Evolutionary conservation across 2,797 vertebrate genomes (phyloP), one percentile per base, ranked within the genome.

Genomic region (Danio jaintianensis): DNA sequence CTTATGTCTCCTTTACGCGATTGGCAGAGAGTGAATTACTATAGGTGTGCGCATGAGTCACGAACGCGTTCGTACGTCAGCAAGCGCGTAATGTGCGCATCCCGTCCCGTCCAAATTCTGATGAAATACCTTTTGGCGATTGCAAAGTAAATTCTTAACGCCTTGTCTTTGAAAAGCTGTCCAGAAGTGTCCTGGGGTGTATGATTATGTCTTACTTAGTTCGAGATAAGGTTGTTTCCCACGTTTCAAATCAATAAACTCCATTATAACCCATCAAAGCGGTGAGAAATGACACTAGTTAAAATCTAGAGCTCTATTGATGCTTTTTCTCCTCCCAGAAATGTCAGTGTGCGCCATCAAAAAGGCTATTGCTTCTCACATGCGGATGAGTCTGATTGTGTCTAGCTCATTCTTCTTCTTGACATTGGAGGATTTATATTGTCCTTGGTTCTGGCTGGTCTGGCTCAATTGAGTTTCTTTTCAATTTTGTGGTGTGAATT

Each of bases 41-140:
- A 93, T 90, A 90, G 90, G 92, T 91, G 92, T 64, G 38, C 87
- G 91, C 91, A 91, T 92, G 93, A 94, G 87, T 93, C 93, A 93
- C 88, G 81, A 59, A 75, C 81, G 84, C 87, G 80, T 82, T 85
- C 79, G 13, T 71, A 93, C 94, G 93, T 94, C 93, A 94, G 84
- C 79, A 84, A 69, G 13, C 20, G 67, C 84, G 79, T 64, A 67
- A 82, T 18, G 6, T 76, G 36, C 48, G 48, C 77, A 80, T 43
- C 73, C 62, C 53, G 48, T 43, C 62, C 76, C 45, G 47, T 61
- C 47, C 68, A 68, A 62, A 29, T 74, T 68, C 85, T 83, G 85
- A 72, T 84, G 80, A 86, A 82, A 84, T 47, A 75, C 22, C 55
- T 16, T 22, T 11, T 48, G 43, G 29, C 11, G 53, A 75, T 71